These are phyloP conservation scores for Philopotamus ludificatus DNA, from an alignment of 1,140 invertebrate species.

Conservation along the genomic window DNA sequence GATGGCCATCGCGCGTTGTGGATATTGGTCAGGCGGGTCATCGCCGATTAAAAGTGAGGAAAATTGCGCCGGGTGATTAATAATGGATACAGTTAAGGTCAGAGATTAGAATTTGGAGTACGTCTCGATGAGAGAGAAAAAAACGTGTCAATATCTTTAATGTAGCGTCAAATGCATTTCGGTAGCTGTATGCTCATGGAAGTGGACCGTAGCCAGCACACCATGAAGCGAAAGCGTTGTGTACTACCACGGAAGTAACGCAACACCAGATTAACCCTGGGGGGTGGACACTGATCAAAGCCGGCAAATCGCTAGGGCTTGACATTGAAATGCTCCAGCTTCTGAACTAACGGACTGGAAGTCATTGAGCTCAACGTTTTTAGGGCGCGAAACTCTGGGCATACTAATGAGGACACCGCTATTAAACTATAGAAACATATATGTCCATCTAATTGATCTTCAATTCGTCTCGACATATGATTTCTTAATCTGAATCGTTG, in stretches of 20 bases:
- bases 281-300: slow-evolving; percentile 28
- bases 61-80: background rate
- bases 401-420: too few species aligned
- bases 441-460: background rate
- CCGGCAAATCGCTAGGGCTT: slow-evolving; percentile 13
- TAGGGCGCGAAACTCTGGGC: slow-evolving; percentile 21
- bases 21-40: background rate
- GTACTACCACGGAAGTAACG: slow-evolving; percentile 24
- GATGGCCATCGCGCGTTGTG: background rate
- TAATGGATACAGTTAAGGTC: too few species aligned
- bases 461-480: background rate
- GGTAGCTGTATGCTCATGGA: background rate
- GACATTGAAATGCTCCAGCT: slow-evolving; percentile 18
- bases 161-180: background rate
- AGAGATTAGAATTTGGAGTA: too few species aligned
- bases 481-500: background rate
- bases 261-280: slow-evolving; percentile 23
- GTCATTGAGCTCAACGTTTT: slow-evolving; percentile 9
- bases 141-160: background rate
- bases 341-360: slow-evolving; percentile 13
- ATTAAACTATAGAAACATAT: too few species aligned
- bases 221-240: background rate
- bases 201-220: background rate
- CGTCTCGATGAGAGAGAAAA: too few species aligned
- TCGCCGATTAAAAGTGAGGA: background rate